Conservation (phyloP, 2,113 vertebrate species). For the Pomatostomus ruficeps region DNA sequence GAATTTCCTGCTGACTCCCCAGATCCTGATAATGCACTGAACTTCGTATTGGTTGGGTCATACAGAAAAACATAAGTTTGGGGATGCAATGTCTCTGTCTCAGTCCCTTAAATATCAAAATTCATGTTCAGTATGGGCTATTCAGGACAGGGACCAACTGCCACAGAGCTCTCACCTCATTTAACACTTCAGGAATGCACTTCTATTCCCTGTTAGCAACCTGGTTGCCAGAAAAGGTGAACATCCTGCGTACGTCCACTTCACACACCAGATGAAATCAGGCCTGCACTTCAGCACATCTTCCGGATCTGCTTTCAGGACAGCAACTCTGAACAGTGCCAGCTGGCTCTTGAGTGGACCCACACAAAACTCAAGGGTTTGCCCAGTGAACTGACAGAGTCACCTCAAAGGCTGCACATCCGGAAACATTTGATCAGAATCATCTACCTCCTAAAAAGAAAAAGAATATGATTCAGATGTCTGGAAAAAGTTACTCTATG, state of each 20-base stretch:
- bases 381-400: background rate
- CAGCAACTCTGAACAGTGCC: background rate
- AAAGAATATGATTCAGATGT: background rate
- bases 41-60: background rate
- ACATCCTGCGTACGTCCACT: accelerated
- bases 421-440: background rate
- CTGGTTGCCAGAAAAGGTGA: background rate
- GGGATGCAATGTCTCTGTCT: background rate
- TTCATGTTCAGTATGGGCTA: background rate
- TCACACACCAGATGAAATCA: background rate
- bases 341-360: background rate
- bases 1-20: background rate
- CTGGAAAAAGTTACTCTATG: background rate
- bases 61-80: background rate
- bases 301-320: background rate
- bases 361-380: background rate
- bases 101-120: background rate
- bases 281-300: background rate
- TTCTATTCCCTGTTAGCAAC: background rate
- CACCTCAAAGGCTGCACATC: background rate
- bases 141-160: background rate
- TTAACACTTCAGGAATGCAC: accelerated
- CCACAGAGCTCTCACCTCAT: background rate
- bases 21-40: background rate
- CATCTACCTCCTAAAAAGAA: background rate